Conservation (phyloP, 2,113 vertebrate genomes). For the Rattus rattus region DNA sequence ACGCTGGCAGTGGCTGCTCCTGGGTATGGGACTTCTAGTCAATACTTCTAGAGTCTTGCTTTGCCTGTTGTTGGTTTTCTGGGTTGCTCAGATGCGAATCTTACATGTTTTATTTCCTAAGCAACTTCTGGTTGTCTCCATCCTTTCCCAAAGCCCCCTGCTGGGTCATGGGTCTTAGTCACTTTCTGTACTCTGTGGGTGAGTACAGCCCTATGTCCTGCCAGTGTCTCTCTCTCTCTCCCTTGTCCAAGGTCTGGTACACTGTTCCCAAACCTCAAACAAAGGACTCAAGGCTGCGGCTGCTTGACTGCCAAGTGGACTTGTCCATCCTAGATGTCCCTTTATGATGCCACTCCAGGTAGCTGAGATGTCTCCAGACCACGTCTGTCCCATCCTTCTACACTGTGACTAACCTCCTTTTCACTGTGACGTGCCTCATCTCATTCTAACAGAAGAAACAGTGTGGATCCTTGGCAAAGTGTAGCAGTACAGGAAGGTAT, state of each 20-base stretch:
- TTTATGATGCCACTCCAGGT: not conserved
- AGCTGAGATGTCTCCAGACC: not conserved
- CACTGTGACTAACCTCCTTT: not conserved
- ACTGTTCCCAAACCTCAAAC: constrained; percentile 18
- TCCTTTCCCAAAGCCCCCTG: not conserved
- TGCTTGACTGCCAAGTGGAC: not conserved
- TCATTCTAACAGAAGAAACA: not conserved
- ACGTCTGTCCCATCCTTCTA: not conserved
- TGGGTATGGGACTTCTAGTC: not conserved
- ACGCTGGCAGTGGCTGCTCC: not conserved
- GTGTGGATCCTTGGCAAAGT: not conserved
- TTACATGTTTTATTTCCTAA: not conserved
- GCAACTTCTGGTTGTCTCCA: not conserved
- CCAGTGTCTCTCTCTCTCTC: not conserved
- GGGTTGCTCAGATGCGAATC: not conserved
- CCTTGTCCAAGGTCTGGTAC: not conserved
- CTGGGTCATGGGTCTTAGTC: not conserved
- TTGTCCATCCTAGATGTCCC: not conserved
- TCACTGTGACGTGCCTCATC: not conserved
- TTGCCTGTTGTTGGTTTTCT: not conserved
- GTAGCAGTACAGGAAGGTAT: not conserved
- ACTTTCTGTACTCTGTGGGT: not conserved
- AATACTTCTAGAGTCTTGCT: not conserved
- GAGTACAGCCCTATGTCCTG: not conserved
- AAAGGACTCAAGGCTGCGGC: not conserved